Percentiles rank a stretch among this genome's conserved stretches.
phyloP scores from a whole-genome alignment of 2,797 vertebrate genomes.

The Myripristis jacobus region DNA sequence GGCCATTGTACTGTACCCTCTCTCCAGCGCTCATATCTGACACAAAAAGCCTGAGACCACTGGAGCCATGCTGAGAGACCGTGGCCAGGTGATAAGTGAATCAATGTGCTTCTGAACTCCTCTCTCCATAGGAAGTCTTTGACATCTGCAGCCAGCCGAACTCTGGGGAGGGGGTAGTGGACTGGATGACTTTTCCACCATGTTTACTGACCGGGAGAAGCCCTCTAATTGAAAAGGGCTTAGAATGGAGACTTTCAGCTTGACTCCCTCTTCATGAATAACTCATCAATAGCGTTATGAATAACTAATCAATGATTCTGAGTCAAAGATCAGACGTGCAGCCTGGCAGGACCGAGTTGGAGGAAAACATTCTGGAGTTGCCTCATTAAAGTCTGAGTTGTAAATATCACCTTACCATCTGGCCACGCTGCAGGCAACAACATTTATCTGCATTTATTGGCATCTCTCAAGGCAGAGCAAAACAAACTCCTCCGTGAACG shows the following conservation, averaged over 20 bases:
- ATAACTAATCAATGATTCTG: slow-evolving; percentile 60
- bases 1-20: slow-evolving; percentile 64
- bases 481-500: neutral
- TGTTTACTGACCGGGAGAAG: slow-evolving; percentile 57
- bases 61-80: slow-evolving; percentile 44
- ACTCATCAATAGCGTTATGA: slow-evolving; percentile 65
- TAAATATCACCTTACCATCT: slow-evolving; percentile 50
- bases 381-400: slow-evolving; percentile 50
- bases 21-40: slow-evolving; percentile 54
- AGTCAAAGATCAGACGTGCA: slow-evolving; percentile 59
- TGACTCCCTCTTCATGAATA: slow-evolving; percentile 64
- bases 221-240: slow-evolving; percentile 57
- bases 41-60: slow-evolving; percentile 62
- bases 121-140: slow-evolving; percentile 64
- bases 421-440: slow-evolving; percentile 4
- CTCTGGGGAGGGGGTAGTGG: slow-evolving; percentile 17
- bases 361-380: slow-evolving; percentile 45
- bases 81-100: slow-evolving; percentile 52
- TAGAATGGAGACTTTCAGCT: slow-evolving; percentile 41
- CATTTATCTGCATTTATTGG: slow-evolving; percentile 6
- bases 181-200: slow-evolving; percentile 33
- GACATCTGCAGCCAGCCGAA: slow-evolving; percentile 67
- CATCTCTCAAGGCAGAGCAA: neutral
- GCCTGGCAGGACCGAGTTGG: slow-evolving; percentile 21
- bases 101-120: slow-evolving; percentile 39